phyloP scores from a whole-genome alignment of 2,113 vertebrate species.

The Sminthopsis crassicaudata region DNA sequence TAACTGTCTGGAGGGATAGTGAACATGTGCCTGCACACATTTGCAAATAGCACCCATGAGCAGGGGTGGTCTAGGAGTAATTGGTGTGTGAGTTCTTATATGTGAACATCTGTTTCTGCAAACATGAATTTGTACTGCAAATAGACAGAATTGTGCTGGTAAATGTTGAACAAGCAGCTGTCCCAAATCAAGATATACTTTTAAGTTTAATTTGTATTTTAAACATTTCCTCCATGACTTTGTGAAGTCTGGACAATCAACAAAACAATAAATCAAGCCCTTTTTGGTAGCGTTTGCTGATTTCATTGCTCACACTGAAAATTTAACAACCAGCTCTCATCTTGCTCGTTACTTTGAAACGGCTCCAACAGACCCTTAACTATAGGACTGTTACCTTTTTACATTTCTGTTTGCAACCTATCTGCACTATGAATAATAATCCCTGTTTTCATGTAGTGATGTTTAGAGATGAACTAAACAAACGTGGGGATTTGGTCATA shows the following conservation, averaged over 20 bases:
- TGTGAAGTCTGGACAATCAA: neutral
- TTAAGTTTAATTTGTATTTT: neutral
- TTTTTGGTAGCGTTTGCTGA: neutral
- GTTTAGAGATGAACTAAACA: constrained; percentile 63
- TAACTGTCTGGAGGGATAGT: neutral
- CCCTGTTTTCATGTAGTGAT: constrained; percentile 50
- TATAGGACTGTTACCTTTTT: neutral
- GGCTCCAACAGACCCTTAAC: neutral
- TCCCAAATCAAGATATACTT: neutral
- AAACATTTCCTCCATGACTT: neutral
- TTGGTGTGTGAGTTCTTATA: neutral
- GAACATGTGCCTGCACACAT: neutral
- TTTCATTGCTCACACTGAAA: neutral
- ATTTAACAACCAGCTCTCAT: neutral
- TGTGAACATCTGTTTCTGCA: neutral
- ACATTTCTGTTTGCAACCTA: constrained; percentile 16
- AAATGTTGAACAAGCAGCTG: neutral
- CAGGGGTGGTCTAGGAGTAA: neutral
- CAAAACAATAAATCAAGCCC: neutral
- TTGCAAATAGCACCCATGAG: neutral
- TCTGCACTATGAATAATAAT: constrained; percentile 47
- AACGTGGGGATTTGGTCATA: constrained; percentile 14
- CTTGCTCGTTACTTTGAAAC: neutral
- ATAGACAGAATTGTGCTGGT: neutral
- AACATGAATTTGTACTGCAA: neutral